A percentile compares a stretch with the other conserved stretches of the same genome.
phyloP scores from a whole-genome alignment of 2,888 invertebrate genomes.

The Rhamnusium bicolor region DNA sequence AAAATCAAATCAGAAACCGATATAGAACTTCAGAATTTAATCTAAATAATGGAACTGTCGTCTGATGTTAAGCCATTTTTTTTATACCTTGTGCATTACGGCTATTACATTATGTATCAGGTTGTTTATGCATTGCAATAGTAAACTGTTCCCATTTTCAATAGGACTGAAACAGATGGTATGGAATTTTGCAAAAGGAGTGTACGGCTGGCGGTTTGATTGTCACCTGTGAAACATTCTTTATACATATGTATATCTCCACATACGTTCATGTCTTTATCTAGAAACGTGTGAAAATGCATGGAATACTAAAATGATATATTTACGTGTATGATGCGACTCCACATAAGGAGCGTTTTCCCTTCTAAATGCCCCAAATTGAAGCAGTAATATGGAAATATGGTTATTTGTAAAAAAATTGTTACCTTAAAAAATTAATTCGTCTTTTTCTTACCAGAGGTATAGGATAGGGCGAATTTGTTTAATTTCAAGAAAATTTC shows the following conservation, averaged over 20 bases:
- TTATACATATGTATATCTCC: constrained; percentile 25
- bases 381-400: no score
- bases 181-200: background rate
- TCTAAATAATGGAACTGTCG: no score
- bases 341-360: no score
- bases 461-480: no score
- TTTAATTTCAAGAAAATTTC: no score
- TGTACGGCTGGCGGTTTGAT: background rate
- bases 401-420: no score
- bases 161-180: background rate
- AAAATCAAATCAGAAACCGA: no score
- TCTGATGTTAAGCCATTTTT: background rate
- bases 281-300: constrained; percentile 27
- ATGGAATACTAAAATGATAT: constrained; percentile 33
- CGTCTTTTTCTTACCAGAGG: no score
- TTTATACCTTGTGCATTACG: background rate
- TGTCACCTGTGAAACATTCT: constrained; percentile 24
- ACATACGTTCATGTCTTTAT: constrained; percentile 35
- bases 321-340: background rate
- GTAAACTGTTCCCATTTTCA: background rate
- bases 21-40: no score
- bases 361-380: no score
- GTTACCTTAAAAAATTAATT: no score
- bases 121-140: background rate
- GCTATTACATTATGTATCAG: background rate